Conservation (phyloP, 2,113 vertebrate species). For the Pomatostomus ruficeps region DNA sequence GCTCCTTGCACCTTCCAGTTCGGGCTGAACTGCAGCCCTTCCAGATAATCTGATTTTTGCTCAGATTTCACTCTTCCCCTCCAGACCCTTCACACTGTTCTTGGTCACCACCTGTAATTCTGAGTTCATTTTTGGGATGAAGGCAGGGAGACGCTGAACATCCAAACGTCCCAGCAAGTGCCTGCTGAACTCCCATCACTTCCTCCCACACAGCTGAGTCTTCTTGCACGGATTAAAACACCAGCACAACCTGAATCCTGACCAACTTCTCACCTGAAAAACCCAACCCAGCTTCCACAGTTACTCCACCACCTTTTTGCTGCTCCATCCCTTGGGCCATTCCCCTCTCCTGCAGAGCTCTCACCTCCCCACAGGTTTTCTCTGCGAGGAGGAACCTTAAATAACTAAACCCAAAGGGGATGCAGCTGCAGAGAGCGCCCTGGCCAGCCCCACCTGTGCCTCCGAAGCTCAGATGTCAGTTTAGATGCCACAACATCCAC, state of each 20-base stretch:
- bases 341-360: background rate
- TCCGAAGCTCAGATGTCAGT: background rate
- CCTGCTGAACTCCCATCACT: background rate
- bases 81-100: background rate
- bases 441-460: background rate
- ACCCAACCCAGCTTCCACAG: background rate
- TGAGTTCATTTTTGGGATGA: background rate
- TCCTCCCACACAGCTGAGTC: background rate
- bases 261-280: background rate
- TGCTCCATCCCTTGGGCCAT: background rate
- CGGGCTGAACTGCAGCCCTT: background rate
- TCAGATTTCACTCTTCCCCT: background rate
- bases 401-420: background rate
- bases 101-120: background rate
- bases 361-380: background rate
- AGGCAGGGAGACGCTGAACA: background rate
- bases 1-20: rapidly evolving
- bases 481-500: background rate
- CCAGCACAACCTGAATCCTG: rapidly evolving
- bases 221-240: background rate
- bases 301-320: background rate
- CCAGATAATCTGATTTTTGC: background rate
- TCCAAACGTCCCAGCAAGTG: background rate
- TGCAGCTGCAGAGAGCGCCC: background rate
- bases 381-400: background rate